These are phyloP conservation scores for Drosophila kambysellisi DNA, from an alignment of 2,888 invertebrate genomes.

Conservation along the genomic window DNA sequence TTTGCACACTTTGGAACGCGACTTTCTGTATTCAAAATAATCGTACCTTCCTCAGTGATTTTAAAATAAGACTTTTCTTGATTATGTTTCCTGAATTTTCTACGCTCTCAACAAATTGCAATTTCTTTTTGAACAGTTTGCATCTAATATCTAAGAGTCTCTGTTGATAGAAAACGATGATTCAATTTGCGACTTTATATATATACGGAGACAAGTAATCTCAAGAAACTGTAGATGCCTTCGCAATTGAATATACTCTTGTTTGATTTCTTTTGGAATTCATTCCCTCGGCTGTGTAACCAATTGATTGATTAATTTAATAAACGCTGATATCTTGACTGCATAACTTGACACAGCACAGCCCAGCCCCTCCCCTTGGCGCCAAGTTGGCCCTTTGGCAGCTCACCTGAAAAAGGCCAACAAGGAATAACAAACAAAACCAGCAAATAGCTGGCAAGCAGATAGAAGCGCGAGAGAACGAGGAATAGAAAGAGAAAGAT, in stretches of 20 bases:
- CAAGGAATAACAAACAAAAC: conserved; percentile 22
- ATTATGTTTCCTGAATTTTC: neutral
- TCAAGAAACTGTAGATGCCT: conserved; percentile 9
- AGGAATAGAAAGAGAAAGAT: conserved; percentile 1
- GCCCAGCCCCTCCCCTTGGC: conserved; percentile 1
- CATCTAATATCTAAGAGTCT: neutral
- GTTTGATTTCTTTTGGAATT: conserved; percentile 43
- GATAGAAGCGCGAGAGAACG: neutral
- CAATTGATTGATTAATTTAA: conserved; percentile 76
- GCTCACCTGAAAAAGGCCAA: conserved; percentile 29
- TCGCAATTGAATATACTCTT: conserved; percentile 39
- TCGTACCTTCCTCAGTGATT: neutral
- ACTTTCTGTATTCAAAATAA: neutral
- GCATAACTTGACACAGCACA: conserved; percentile 27
- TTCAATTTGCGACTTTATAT: conserved; percentile 19
- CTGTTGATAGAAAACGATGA: conserved; percentile 6
- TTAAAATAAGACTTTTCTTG: neutral
- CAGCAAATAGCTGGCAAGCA: conserved; percentile 35
- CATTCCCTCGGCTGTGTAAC: conserved; percentile 47
- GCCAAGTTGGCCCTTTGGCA: conserved; percentile 31
- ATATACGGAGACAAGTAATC: neutral
- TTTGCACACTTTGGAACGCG: neutral
- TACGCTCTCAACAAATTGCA: conserved; percentile 2
- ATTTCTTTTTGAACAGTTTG: neutral
- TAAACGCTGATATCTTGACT: conserved; percentile 57